Evolutionary conservation across 2,797 vertebrate species (phyloP).

Genomic region (Coreius guichenoti): DNA sequence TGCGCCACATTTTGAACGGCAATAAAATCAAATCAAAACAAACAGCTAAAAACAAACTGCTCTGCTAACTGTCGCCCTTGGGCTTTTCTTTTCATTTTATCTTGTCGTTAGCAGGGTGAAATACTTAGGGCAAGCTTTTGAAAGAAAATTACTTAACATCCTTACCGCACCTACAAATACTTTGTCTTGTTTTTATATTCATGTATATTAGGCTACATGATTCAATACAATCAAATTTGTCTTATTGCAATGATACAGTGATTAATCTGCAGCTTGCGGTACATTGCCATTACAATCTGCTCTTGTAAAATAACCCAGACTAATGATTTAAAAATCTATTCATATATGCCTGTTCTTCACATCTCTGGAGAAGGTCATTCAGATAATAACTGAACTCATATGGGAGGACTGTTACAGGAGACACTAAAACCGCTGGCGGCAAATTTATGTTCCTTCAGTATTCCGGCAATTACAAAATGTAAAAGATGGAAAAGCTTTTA

Average conservation of each 20-base stretch:
- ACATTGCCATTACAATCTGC: constrained; percentile 17
- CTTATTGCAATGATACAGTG: background rate
- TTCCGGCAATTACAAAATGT: background rate
- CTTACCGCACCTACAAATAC: background rate
- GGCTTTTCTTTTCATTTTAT: constrained; percentile 7
- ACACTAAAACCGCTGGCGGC: background rate
- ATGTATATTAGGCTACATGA: background rate
- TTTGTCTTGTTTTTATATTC: background rate
- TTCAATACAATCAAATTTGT: background rate
- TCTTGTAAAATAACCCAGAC: constrained; percentile 11
- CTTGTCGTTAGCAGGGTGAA: constrained; percentile 4
- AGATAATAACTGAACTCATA: constrained; percentile 28
- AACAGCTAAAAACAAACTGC: background rate
- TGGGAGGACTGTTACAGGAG: constrained; percentile 16
- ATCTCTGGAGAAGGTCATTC: constrained; percentile 26
- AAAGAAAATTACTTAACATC: background rate
- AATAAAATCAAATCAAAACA: constrained; percentile 10
- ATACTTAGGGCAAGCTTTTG: background rate
- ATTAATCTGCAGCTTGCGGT: background rate
- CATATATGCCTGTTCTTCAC: constrained; percentile 11
- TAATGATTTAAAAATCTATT: constrained; percentile 20
- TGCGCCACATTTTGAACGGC: background rate
- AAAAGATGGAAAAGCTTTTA: constrained; percentile 11
- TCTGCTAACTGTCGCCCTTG: background rate
- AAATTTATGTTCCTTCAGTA: background rate